phyloP scores from a whole-genome alignment of 2,113 vertebrate genomes.

The Nothoprocta perdicaria region DNA sequence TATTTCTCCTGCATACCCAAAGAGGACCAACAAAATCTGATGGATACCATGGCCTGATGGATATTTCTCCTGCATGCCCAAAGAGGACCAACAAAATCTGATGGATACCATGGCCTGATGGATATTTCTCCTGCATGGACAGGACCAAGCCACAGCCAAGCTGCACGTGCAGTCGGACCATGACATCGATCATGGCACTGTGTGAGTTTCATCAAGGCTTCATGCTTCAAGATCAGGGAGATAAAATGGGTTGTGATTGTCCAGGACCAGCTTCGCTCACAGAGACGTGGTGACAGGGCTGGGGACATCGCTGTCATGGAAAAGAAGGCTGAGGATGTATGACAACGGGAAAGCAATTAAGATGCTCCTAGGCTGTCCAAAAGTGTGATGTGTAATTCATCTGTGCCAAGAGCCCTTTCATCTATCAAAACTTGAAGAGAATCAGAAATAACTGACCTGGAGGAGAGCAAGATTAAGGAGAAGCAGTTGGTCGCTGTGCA shows the following conservation, averaged over 20 bases:
- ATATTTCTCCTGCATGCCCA: neutral
- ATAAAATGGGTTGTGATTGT: neutral
- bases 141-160: fast-evolving
- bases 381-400: neutral
- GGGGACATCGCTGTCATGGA: neutral
- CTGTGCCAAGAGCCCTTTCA: neutral
- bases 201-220: neutral
- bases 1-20: neutral
- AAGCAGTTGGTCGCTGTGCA: neutral
- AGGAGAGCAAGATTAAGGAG: neutral
- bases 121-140: neutral
- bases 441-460: neutral
- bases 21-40: neutral
- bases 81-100: neutral
- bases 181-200: fast-evolving
- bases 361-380: neutral
- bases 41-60: no score
- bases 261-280: neutral
- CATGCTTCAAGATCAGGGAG: neutral
- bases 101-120: neutral
- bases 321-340: neutral
- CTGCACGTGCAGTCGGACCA: fast-evolving
- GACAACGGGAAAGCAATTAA: neutral
- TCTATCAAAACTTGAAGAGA: conserved; percentile 33
- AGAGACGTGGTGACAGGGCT: neutral